Percentiles rank a stretch among this genome's conserved stretches.
Conservation (phyloP, 2,113 vertebrate species). For the Elanus axillaris region DNA sequence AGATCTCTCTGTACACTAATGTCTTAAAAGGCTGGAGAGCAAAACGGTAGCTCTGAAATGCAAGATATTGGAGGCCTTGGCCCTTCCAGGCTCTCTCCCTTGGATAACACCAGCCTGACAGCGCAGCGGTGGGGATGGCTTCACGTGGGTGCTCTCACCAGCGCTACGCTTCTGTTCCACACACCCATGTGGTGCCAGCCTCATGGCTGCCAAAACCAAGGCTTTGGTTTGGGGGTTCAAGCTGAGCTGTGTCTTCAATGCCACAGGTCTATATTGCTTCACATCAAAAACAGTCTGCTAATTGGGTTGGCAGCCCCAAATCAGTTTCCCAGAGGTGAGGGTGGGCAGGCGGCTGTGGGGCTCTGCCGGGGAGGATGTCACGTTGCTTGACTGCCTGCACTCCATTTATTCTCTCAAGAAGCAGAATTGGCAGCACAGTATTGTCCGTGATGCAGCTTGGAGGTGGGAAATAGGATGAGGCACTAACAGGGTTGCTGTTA, state of each 20-base stretch:
- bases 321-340: not conserved
- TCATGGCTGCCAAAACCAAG: not conserved
- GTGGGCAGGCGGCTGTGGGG: not conserved
- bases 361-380: not conserved
- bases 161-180: not conserved
- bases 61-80: not conserved
- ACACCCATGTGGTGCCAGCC: not conserved
- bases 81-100: not conserved
- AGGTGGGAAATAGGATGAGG: not conserved
- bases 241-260: not conserved
- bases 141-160: not conserved
- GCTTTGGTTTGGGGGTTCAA: not conserved
- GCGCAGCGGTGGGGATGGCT: fast-evolving
- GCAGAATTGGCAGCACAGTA: not conserved
- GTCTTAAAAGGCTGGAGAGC: not conserved
- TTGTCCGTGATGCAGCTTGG: not conserved
- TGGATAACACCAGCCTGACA: not conserved
- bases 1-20: not conserved
- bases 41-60: not conserved
- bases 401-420: not conserved
- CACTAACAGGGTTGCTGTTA: not conserved
- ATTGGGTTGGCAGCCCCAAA: not conserved
- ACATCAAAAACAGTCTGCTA: not conserved
- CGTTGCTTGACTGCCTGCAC: not conserved
- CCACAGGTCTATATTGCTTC: not conserved